phyloP scores from a whole-genome alignment of 2,888 invertebrate species.

The Frankliniella fusca region DNA sequence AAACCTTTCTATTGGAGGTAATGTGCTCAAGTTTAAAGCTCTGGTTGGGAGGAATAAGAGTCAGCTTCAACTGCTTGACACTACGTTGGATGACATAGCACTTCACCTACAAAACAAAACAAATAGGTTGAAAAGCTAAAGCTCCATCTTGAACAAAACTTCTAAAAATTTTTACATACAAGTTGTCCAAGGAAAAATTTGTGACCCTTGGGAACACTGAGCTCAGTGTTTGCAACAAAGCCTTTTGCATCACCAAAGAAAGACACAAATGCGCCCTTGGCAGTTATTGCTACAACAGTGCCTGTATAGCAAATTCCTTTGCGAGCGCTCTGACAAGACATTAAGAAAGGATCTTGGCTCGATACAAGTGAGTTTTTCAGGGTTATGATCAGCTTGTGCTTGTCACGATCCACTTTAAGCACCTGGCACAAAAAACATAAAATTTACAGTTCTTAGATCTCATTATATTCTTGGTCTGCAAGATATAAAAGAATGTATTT shows the following conservation, averaged over 20 bases:
- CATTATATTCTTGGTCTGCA: neutral
- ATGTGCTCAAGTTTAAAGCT: neutral
- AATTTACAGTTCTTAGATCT: neutral
- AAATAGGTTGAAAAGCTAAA: neutral
- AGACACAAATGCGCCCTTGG: neutral
- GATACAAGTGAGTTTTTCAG: neutral
- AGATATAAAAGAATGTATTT: neutral
- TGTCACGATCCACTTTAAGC: neutral
- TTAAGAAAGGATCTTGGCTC: neutral
- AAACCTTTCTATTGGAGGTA: neutral
- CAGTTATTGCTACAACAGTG: neutral
- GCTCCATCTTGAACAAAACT: neutral
- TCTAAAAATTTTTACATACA: neutral
- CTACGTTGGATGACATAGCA: neutral
- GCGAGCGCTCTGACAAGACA: neutral
- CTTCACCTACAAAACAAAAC: neutral
- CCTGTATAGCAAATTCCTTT: neutral
- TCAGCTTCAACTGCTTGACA: neutral
- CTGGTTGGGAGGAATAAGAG: neutral
- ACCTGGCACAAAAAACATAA: neutral
- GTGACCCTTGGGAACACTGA: neutral
- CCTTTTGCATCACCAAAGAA: conserved; percentile 10
- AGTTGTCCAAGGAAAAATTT: neutral
- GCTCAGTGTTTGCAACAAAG: neutral
- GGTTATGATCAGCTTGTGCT: neutral